A percentile compares a stretch with the other conserved stretches of the same genome.
phyloP scores from a whole-genome alignment of 2,797 vertebrate species.

The Oceanodroma leucorhoa region DNA sequence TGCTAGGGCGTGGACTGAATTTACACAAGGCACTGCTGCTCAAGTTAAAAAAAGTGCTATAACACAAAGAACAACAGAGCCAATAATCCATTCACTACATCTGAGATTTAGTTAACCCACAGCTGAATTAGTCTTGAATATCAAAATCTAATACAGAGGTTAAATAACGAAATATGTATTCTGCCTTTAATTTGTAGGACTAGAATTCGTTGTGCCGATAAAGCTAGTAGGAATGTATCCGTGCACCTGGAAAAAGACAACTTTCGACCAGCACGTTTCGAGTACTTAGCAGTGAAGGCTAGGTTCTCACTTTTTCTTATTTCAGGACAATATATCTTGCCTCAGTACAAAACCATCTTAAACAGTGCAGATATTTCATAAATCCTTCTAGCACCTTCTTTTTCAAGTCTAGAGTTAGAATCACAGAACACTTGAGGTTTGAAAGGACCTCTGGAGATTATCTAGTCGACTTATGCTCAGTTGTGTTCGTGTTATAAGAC shows the following conservation, averaged over 20 bases:
- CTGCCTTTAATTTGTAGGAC: neutral
- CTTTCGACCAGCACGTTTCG: neutral
- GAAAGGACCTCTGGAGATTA: neutral
- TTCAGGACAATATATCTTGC: neutral
- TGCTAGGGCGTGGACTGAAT: neutral
- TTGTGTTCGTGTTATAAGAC: neutral
- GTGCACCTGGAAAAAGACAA: neutral
- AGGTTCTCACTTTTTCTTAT: neutral
- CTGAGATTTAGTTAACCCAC: neutral
- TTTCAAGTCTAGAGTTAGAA: neutral
- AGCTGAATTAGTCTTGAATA: neutral
- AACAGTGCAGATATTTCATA: neutral
- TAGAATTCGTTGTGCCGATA: neutral
- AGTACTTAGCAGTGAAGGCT: neutral
- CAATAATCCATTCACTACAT: neutral
- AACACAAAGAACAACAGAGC: neutral
- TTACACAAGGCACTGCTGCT: neutral
- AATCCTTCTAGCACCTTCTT: neutral
- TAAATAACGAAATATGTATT: neutral
- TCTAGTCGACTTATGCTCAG: neutral
- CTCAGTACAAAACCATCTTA: neutral
- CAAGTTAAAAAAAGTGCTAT: accelerated
- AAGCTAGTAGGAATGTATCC: neutral
- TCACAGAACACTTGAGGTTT: neutral
- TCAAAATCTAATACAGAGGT: neutral